These are phyloP conservation scores for Clostera curtula DNA, from an alignment of 2,888 invertebrate species.

Conservation along the genomic window DNA sequence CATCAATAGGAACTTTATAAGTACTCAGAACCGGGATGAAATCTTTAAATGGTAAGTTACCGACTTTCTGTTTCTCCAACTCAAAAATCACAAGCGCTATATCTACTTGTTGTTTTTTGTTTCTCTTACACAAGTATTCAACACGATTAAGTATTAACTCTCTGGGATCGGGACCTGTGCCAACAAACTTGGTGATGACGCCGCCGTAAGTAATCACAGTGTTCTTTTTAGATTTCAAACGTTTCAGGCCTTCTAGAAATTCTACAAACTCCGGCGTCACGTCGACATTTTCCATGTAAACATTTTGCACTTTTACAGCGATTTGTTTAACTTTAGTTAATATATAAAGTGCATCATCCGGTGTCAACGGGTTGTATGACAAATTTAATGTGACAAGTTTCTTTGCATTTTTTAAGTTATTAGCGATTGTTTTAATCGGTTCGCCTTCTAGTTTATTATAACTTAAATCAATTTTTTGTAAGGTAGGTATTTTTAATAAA, in stretches of 20 bases:
- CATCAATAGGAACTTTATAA: conserved; percentile 16
- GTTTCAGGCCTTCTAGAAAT: conserved; percentile 23
- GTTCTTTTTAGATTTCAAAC: conserved; percentile 26
- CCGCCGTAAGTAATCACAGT: conserved; percentile 25
- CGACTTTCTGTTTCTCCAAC: background rate
- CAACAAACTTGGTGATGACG: conserved; percentile 25
- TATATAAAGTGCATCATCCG: conserved; percentile 22
- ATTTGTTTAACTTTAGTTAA: conserved; percentile 27
- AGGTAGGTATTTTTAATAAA: conserved; percentile 21
- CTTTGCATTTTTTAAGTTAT: conserved; percentile 23
- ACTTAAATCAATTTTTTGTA: conserved; percentile 29
- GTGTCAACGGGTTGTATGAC: conserved; percentile 34
- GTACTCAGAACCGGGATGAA: conserved; percentile 10
- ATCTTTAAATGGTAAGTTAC: conserved; percentile 8
- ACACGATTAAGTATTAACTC: conserved; percentile 29
- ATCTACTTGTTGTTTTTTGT: conserved; percentile 20
- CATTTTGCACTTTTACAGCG: conserved; percentile 27
- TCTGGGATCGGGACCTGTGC: conserved; percentile 27
- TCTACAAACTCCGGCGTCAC: conserved; percentile 28
- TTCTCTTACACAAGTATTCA: conserved; percentile 22
- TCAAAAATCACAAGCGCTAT: conserved; percentile 12
- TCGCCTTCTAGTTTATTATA: conserved; percentile 30
- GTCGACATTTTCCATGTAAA: conserved; percentile 28
- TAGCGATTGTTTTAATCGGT: conserved; percentile 19
- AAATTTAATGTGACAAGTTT: conserved; percentile 30